Evolutionary conservation across 2,113 vertebrate genomes (phyloP), one percentile per base, ranked within the genome.

Genomic region (Oryzias javanicus): DNA sequence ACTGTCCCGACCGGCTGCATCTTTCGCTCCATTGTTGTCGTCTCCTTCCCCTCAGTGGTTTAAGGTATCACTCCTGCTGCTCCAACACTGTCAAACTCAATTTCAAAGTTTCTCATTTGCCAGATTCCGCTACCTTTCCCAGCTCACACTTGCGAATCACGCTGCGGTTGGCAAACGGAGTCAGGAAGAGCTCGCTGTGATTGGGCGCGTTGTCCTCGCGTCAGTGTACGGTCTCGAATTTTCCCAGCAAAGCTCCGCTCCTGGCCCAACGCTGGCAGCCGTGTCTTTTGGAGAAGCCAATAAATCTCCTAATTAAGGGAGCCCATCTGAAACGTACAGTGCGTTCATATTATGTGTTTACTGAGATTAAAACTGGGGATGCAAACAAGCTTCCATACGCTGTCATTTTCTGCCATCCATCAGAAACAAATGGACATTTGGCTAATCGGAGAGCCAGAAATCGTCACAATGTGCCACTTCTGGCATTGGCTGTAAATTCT

Each of bases 91-190:
- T 89, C 85, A 86, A 80, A 80, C 74, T 82, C 73, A 72, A 81
- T 86, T 84, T 80, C 72, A 72, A 81, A 78, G 60, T 84, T 83
- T 78, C 47, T 64, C 76, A 42, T 81, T 81, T 86, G 78, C 81
- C 79, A 83, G 73, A 85, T 80, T 60, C 76, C 74, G 64, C 80
- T 62, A 84, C 70, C 76, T 80, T 80, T 79, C 65, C 66, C 62
- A 58, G 81, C 77, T 84, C 70, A 27, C 59, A 55, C 74, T 70
- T 2, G 25, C n/a, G 72, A 12, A 82, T 83, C 80, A 54, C 24
- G 67, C 79, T 78, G 80, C 48, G 70, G 80, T 79, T 49, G 17
- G 67, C 70, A 70, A 46, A 62, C 58, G 13, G 67, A 85, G 69
- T 64, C 66, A 66, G 60, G 50, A 56, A 71, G 62, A 64, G 74